phyloP scores from a whole-genome alignment of 2,888 invertebrate species.

The Adelphocoris suturalis region DNA sequence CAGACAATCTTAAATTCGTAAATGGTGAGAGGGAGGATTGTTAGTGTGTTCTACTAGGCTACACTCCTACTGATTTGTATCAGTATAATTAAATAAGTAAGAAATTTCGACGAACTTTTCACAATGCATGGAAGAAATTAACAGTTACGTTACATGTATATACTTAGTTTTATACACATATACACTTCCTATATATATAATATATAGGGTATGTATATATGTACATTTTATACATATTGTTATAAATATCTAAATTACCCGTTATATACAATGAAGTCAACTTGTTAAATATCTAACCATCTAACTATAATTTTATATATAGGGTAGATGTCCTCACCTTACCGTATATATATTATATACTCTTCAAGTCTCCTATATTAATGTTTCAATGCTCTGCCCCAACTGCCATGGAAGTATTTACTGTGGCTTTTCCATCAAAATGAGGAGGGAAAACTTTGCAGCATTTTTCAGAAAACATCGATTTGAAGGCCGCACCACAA shows the following conservation, averaged over 20 bases:
- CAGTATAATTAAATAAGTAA: slow-evolving; percentile 64
- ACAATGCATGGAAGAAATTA: slow-evolving; percentile 72
- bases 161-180: slow-evolving; percentile 69
- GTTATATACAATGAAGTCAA: slow-evolving; percentile 74
- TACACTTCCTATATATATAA: slow-evolving; percentile 71
- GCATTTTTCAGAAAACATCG: slow-evolving; percentile 36
- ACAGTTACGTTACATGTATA: slow-evolving; percentile 66
- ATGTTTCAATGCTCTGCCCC: slow-evolving; percentile 67
- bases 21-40: slow-evolving; percentile 72
- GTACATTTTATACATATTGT: slow-evolving; percentile 64
- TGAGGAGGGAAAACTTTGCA: neutral
- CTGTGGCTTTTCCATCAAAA: slow-evolving; percentile 35
- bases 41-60: slow-evolving; percentile 69
- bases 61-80: slow-evolving; percentile 64
- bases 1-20: slow-evolving; percentile 72
- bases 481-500: slow-evolving; percentile 14
- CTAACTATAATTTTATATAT: slow-evolving; percentile 62
- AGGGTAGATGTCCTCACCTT: slow-evolving; percentile 62
- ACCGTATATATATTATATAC: slow-evolving; percentile 70
- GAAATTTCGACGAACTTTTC: slow-evolving; percentile 71
- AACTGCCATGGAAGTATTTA: slow-evolving; percentile 73
- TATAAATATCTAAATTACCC: slow-evolving; percentile 73
- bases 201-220: slow-evolving; percentile 70
- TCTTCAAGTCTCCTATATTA: slow-evolving; percentile 58
- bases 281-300: slow-evolving; percentile 71